Evolutionary conservation across 2,888 invertebrate species (phyloP), one percentile per base, ranked within the genome.

Genomic region (Lycaena phlaeas): DNA sequence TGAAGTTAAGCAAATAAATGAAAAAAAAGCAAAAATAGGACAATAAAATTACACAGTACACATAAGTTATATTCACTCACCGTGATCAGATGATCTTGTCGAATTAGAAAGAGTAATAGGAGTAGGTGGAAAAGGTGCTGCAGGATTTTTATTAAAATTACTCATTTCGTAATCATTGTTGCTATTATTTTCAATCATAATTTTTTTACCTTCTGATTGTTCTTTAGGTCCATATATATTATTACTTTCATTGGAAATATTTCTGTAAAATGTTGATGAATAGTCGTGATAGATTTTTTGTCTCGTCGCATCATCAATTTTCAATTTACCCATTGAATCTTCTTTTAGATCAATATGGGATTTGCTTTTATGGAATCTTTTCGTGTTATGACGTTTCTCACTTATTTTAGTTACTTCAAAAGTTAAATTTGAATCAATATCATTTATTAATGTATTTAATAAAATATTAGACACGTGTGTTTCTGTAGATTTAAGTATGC

Each of bases 251-350:
- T 36, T 14, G 3, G 39, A 25, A 26, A 10, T 10, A 11, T 59
- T 70, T 74, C 45, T 73, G 70, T 2, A 78, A 65, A 2, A 39
- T 6, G 82, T 82, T 41, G 72, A 70, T 9, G 70, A 77, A 46
- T 76, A 82, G 55, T 81, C 81, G 36, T 74, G 39, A 28, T 71
- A 77, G 50, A 82, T 67, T 53, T 75, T 79, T 0, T 59, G 63
- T 53, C 73, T 61, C 1, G 74, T 75, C 1, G 50, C 65, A 18
- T 82, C 79, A 18, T 82, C 78, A 27, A 79, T 60, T 56, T 66
- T 64, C 1, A 78, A 51, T 46, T 77, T 77, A 22, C 68, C 79
- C 68, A 73, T 74, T 2, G 72, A 63, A 46, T 67, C 71, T 29
- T 64, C 46, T 40, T 47, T 52, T 7, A 41, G 29, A 22, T 44